These are phyloP conservation scores for Plagodis pulveraria DNA, from an alignment of 2,888 invertebrate species.

Conservation along the genomic window DNA sequence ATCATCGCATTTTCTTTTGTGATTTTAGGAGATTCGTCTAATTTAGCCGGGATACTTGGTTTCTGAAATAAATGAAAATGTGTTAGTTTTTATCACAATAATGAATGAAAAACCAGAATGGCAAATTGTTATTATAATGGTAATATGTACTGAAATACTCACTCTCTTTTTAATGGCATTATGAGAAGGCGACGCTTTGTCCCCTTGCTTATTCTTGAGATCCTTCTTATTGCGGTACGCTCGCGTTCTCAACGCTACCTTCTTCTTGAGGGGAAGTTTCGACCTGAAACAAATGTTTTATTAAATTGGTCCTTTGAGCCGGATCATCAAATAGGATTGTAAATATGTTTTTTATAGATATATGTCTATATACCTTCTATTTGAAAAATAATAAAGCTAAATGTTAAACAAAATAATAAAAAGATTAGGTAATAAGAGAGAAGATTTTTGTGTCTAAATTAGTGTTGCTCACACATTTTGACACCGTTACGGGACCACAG, in stretches of 20 bases:
- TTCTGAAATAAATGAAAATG: slow-evolving; percentile 55
- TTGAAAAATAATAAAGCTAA: too few relatives aligned
- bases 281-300: slow-evolving; percentile 81
- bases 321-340: neutral
- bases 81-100: neutral
- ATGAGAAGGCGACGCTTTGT: slow-evolving; percentile 75
- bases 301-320: neutral
- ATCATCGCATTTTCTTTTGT: slow-evolving; percentile 72
- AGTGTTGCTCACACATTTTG: too few relatives aligned
- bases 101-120: neutral
- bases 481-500: too few relatives aligned
- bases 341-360: too few relatives aligned
- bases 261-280: slow-evolving; percentile 94
- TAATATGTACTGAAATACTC: slow-evolving; percentile 41
- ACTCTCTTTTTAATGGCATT: slow-evolving; percentile 79
- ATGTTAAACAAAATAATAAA: too few relatives aligned
- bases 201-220: slow-evolving; percentile 67
- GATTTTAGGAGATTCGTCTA: slow-evolving; percentile 67
- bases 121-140: too few relatives aligned
- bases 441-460: too few relatives aligned
- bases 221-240: slow-evolving; percentile 84
- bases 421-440: too few relatives aligned
- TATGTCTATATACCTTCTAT: too few relatives aligned
- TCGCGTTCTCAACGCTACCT: slow-evolving; percentile 88
- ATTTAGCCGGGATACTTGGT: slow-evolving; percentile 64